Conservation (phyloP, 2,888 invertebrate genomes). For the Diarsia dahlii region DNA sequence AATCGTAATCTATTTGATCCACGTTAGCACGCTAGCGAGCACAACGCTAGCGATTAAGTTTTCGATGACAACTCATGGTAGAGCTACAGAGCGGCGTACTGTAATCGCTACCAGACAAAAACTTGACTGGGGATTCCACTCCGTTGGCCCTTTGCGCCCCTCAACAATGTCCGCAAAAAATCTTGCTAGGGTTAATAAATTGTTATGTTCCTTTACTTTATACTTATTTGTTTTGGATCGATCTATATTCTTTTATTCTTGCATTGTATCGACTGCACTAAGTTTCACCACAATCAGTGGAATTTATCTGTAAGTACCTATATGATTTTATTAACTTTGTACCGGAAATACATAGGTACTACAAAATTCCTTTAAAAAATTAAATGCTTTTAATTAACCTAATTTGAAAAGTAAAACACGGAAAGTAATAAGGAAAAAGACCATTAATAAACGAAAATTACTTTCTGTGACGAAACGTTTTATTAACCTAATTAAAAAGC, state of each 20-base stretch:
- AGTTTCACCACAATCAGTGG: not conserved
- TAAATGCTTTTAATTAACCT: constrained; percentile 44
- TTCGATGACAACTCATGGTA: too few relatives aligned
- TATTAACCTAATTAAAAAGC: constrained; percentile 58
- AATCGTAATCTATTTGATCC: too few relatives aligned
- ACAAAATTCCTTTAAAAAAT: constrained; percentile 1
- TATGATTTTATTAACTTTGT: constrained; percentile 10
- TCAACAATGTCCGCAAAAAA: constrained; percentile 72
- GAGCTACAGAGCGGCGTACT: constrained; percentile 76
- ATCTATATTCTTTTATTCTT: not conserved
- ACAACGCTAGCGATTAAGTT: too few relatives aligned
- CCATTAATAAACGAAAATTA: constrained; percentile 55
- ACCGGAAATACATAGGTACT: not conserved
- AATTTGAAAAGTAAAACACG: constrained; percentile 43
- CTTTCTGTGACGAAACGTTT: constrained; percentile 55
- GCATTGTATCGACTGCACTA: not conserved
- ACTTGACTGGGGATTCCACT: constrained; percentile 78
- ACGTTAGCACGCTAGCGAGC: too few relatives aligned
- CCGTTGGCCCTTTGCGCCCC: constrained; percentile 47
- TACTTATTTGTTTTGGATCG: not conserved
- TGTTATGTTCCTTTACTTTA: not conserved
- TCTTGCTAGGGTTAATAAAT: not conserved
- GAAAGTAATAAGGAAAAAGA: constrained; percentile 47
- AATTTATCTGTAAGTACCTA: not conserved
- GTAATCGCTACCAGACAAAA: constrained; percentile 84